phyloP scores from a whole-genome alignment of 2,797 vertebrate species.

The Enteromius thamalakanensis region DNA sequence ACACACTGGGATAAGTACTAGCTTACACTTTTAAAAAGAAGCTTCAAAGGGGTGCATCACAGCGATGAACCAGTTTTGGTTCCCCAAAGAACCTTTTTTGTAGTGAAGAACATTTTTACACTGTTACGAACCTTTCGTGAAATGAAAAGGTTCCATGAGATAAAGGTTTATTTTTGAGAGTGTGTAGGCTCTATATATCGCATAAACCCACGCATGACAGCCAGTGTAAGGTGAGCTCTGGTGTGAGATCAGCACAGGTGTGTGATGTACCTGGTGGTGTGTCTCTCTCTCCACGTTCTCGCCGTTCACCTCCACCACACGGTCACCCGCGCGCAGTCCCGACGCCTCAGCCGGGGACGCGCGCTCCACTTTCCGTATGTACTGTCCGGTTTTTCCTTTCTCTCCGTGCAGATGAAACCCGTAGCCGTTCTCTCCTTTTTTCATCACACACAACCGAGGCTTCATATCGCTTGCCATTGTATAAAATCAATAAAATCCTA shows the following conservation, averaged over 20 bases:
- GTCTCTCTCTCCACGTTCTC: conserved; percentile 93
- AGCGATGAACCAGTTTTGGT: neutral
- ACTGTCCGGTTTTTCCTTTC: conserved; percentile 95
- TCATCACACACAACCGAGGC: conserved; percentile 89
- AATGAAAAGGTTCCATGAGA: neutral
- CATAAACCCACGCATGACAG: neutral
- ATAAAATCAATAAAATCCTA: neutral
- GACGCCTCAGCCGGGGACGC: conserved; percentile 89
- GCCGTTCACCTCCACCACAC: conserved; percentile 92
- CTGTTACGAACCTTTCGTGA: neutral
- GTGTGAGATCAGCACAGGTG: conserved; percentile 3
- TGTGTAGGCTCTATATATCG: neutral
- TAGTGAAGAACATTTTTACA: neutral
- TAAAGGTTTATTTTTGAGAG: neutral
- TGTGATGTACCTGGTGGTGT: conserved; percentile 87
- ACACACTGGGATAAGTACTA: neutral
- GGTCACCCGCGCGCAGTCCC: conserved; percentile 88
- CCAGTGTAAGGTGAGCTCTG: neutral
- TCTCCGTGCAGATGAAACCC: conserved; percentile 98
- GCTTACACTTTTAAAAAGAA: neutral
- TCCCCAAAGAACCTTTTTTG: too few relatives aligned
- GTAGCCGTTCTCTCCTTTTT: conserved; percentile 86
- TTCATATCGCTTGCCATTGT: conserved; percentile 82
- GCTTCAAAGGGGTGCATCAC: neutral
- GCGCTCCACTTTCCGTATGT: conserved; percentile 92